These are phyloP conservation scores for Phyllostomus discolor DNA, from an alignment of 2,113 vertebrate genomes.

Conservation along the genomic window DNA sequence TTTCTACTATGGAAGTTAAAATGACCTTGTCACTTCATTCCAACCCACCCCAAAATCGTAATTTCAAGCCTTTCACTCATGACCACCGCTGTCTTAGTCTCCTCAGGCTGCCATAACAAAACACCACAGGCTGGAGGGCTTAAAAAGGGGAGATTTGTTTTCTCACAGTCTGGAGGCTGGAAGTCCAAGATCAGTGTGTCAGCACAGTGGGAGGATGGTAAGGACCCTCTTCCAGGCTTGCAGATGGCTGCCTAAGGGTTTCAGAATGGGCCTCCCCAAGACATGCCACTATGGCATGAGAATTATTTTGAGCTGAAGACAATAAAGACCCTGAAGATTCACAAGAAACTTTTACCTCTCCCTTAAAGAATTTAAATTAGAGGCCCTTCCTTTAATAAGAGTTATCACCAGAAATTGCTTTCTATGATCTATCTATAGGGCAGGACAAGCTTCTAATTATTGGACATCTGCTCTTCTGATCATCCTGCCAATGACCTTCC, in stretches of 20 bases:
- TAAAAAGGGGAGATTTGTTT: neutral
- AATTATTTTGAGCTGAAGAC: neutral
- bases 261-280: neutral
- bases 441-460: neutral
- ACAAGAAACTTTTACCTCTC: neutral
- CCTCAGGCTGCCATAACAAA: neutral
- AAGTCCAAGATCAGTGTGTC: neutral
- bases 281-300: neutral
- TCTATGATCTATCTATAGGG: neutral
- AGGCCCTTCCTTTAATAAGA: neutral
- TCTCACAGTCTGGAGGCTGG: too few species aligned
- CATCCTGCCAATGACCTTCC: neutral
- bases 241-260: neutral
- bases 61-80: neutral
- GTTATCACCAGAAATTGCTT: neutral
- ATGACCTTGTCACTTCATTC: neutral
- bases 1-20: neutral
- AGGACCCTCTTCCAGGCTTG: neutral
- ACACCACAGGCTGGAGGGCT: neutral
- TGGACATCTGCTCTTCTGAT: neutral
- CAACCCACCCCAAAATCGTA: neutral
- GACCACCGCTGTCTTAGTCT: neutral
- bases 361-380: neutral
- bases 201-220: fast-evolving
- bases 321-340: neutral